phyloP scores from a whole-genome alignment of 2,113 vertebrate species.

The Motacilla alba region DNA sequence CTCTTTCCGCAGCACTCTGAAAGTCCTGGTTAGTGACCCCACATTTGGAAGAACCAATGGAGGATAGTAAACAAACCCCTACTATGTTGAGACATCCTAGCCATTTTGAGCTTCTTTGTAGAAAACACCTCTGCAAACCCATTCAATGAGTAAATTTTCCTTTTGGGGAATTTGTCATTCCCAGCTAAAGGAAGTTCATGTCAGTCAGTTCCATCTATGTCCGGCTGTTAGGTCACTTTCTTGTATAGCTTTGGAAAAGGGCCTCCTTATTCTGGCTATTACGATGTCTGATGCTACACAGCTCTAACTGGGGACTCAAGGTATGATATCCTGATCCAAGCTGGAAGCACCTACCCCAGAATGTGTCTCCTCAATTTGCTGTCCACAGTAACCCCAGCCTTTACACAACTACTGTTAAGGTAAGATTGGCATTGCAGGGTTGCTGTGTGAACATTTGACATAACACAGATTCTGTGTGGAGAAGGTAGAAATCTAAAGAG shows the following conservation, averaged over 20 bases:
- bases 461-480: background rate
- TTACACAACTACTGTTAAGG: background rate
- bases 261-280: background rate
- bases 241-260: background rate
- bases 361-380: rapidly evolving
- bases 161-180: background rate
- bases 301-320: background rate
- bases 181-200: background rate
- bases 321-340: background rate
- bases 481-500: background rate
- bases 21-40: background rate
- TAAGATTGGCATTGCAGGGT: background rate
- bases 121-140: background rate
- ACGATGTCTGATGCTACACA: background rate
- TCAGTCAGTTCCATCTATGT: background rate
- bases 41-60: background rate
- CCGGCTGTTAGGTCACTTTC: background rate
- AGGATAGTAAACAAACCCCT: background rate
- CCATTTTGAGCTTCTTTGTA: background rate
- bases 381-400: background rate
- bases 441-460: background rate
- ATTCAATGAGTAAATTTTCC: background rate
- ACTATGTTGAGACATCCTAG: background rate
- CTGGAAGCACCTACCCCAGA: background rate
- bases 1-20: background rate